Evolutionary conservation across 2,113 vertebrate genomes (phyloP), one percentile per base, ranked within the genome.

Genomic region (Litocranius walleri): DNA sequence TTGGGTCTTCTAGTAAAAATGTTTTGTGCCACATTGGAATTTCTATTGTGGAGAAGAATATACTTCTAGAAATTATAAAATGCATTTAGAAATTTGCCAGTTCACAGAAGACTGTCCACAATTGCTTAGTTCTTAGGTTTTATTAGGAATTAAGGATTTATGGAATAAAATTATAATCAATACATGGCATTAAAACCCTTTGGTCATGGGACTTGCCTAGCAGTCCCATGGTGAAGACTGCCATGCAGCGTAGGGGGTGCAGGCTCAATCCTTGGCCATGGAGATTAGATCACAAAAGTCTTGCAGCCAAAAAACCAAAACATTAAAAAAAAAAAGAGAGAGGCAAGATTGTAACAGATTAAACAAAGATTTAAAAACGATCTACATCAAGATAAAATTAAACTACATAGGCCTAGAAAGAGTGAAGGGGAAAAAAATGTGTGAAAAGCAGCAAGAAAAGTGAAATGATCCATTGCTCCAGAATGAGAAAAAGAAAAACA

Each of bases 221-320:
- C 67, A 71, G 10, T 1, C 67, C 67, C 9, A 3, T 40, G n/a
- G 19, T 71, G 19, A 71, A 36, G n/a, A 71, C n/a, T 71, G 4
- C 17, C 9, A 6, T 36, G 17, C n/a, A 11, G 19, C 12, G 4
- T 36, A 23, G n/a, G 9, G 16, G n/a, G 4, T 71, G 2, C 1
- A 71, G 64, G 19, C 9, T 71, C 19, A 36, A 12, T 36, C 64
- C 9, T 36, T 71, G 9, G 64, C 21, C 64, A 36, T 71, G n/a
- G n/a, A 71, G n/a, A 71, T 71, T 11, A 71, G 64, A 23, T 21
- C 19, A 36, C n/a, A 71, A 71, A 71, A 12, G n/a, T 36, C n/a
- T 71, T 36, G 9, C 19, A 36, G n/a, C 9, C 64, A 71, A 71
- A 71, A 67, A 21, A 1, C 1, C 9, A 36, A 71, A 36, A 71